phyloP scores from a whole-genome alignment of 2,113 vertebrate species.

The Pagrus major region DNA sequence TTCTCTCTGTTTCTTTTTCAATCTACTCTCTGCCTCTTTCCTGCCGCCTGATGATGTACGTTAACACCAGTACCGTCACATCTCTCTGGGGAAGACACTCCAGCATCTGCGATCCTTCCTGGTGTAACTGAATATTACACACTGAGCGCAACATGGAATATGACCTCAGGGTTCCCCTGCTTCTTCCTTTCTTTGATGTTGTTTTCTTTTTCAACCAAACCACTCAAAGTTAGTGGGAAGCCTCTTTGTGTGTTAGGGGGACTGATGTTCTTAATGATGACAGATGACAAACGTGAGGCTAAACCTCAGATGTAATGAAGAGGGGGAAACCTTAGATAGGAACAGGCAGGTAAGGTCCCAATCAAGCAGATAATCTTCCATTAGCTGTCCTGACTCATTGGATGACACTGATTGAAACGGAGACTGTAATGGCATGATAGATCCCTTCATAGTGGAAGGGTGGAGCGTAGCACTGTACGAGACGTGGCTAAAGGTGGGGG shows the following conservation, averaged over 20 bases:
- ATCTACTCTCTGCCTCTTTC: conserved; percentile 6
- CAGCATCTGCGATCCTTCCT: conserved; percentile 45
- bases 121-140: conserved; percentile 58
- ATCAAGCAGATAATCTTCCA: conserved; percentile 55
- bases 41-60: conserved; percentile 45
- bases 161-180: conserved; percentile 42
- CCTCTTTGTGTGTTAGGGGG: conserved; percentile 24
- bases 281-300: conserved; percentile 50
- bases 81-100: conserved; percentile 44
- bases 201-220: conserved; percentile 15
- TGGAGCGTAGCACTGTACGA: conserved; percentile 48
- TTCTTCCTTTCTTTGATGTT: conserved; percentile 11
- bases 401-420: conserved; percentile 64
- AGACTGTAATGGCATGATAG: conserved; percentile 52
- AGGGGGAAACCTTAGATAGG: conserved; percentile 55
- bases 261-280: conserved; percentile 55
- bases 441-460: conserved; percentile 36
- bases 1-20: background rate
- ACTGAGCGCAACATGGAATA: conserved; percentile 52
- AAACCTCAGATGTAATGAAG: conserved; percentile 48
- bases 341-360: conserved; percentile 53
- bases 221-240: conserved; percentile 40
- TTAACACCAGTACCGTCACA: conserved; percentile 43
- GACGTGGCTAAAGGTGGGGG: conserved; percentile 52
- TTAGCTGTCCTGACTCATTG: conserved; percentile 51